Evolutionary conservation across 2,888 invertebrate genomes (phyloP), one percentile per base, ranked within the genome.

Genomic region (Rhagonycha fulva): DNA sequence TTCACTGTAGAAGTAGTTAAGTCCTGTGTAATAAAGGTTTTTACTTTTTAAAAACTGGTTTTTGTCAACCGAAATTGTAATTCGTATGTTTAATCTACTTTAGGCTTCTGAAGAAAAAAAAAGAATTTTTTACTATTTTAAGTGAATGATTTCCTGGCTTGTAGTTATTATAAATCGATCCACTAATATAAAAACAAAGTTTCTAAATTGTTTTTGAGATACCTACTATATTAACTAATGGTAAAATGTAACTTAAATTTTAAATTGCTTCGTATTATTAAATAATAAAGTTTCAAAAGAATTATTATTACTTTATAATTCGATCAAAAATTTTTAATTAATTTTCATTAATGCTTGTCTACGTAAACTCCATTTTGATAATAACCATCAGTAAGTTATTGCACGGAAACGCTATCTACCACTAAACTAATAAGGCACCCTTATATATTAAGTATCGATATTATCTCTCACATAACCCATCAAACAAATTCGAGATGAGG

Each of bases 351-450:
- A 47, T 47, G n/a, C 32, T 47, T 5, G 32, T 47, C n/a, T 47
- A 47, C n/a, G 23, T 63, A 63, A 24, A 66, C 24, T 66, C 12
- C 7, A 66, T 12, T 66, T 66, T n/a, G 63, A 66, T 66, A 66
- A 66, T 66, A 66, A 66, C 26, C 24, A 66, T 47, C 63, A n/a
- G 19, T 24, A 66, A 66, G 63, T 66, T 66, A 66, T 23, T 66
- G 63, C 71, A 60, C 60, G 71, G 47, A 66, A 72, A 72, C 23
- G 19, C 19, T 67, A 72, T 72, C 71, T 47, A 72, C 67, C 66
- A 28, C 24, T 72, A 30, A 62, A 47, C 66, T 71, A n/a, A 63
- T 60, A 63, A 23, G 66, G 63, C 60, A 60, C 71, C 67, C 66
- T 67, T n/a, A 61, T n/a, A 61, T 70, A 61, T 24, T 19, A 68